Base-by-base conservation (phyloP, 1,140 invertebrate genomes). In the Cotesia vestalis region DNA sequence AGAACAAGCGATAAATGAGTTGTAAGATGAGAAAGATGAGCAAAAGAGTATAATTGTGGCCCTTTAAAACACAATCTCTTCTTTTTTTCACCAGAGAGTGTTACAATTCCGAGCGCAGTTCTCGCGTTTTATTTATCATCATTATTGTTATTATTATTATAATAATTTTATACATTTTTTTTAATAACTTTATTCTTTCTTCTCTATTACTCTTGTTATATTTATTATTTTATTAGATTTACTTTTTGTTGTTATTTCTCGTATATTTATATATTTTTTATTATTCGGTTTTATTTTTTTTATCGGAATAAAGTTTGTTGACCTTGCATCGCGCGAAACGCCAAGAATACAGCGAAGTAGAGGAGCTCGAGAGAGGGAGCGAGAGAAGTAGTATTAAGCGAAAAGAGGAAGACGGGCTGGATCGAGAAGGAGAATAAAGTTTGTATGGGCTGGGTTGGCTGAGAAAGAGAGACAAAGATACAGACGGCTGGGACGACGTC, bases 321-420 rank as follows among this genome's bases (percentile, higher is more conserved):
- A 75, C 74, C 74, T 75, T 75, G 74, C 71, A 75, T 61, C 71
- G 69, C 74, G 74, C 69, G 64, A 75, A 75, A 75, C 74, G 69
- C 74, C 74, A 75, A 73, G 74, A 75, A 75, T 73, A 73, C 62
- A 68, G 51, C 57, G 64, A 66, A 73, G 35, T 57, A 52, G 69
- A 61, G 40, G 60, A 35, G 27, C n/a, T 35, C 27, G 14, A 51
- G 72, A 68, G 46, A 59, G 66, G 27, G 27, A 46, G 40, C 40
- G 40, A 46, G 55, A 60, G 38, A 63, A 66, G 40, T 46, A 9
- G 40, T 46, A 46, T 46, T 46, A 46, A 46, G 11, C 8, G 6
- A 46, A 46, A 46, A 46, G 40, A 46, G 40, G 40, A 46, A 27
- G 52, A 71, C 51, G 59, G 64, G 40, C 2, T 12, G 61, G 46